Conservation (phyloP, 2,888 invertebrate genomes). For the Fragum fragum region DNA sequence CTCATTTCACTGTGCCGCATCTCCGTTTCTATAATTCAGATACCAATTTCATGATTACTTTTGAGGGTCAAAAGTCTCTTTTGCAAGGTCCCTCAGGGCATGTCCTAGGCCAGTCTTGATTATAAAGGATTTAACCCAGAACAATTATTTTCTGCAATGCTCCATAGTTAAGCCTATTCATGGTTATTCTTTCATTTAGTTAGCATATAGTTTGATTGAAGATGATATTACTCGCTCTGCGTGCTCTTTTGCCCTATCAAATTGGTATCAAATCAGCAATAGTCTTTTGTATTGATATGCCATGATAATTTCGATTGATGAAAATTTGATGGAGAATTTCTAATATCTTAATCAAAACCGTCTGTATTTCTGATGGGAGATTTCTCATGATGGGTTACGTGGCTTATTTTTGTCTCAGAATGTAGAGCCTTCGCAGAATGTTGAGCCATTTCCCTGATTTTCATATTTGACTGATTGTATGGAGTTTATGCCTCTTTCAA, state of each 20-base stretch:
- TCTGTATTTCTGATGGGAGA: constrained; percentile 36
- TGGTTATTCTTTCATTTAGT: constrained; percentile 60
- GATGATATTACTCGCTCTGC: constrained; percentile 37
- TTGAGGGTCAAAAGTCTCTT: constrained; percentile 55
- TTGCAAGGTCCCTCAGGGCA: constrained; percentile 54
- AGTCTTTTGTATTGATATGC: constrained; percentile 61
- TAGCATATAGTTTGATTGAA: constrained; percentile 54
- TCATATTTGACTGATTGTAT: no score
- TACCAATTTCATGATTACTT: constrained; percentile 57
- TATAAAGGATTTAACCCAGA: constrained; percentile 59
- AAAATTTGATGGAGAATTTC: constrained; percentile 60
- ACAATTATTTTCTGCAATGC: constrained; percentile 61
- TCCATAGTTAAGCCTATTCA: constrained; percentile 31
- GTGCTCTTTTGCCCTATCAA: constrained; percentile 18
- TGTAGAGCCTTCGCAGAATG: constrained; percentile 13
- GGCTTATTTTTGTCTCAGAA: constrained; percentile 20
- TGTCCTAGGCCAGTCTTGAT: constrained; percentile 51
- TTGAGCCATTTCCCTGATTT: constrained; percentile 19
- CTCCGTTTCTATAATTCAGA: constrained; percentile 18
- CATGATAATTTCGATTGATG: constrained; percentile 58
- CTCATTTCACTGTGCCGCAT: not conserved
- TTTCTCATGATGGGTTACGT: constrained; percentile 23
- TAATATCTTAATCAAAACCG: constrained; percentile 58
- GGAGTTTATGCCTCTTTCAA: no score
- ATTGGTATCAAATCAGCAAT: constrained; percentile 30